These are phyloP conservation scores for Laterallus jamaicensis DNA, from an alignment of 2,113 vertebrate genomes.

Conservation along the genomic window DNA sequence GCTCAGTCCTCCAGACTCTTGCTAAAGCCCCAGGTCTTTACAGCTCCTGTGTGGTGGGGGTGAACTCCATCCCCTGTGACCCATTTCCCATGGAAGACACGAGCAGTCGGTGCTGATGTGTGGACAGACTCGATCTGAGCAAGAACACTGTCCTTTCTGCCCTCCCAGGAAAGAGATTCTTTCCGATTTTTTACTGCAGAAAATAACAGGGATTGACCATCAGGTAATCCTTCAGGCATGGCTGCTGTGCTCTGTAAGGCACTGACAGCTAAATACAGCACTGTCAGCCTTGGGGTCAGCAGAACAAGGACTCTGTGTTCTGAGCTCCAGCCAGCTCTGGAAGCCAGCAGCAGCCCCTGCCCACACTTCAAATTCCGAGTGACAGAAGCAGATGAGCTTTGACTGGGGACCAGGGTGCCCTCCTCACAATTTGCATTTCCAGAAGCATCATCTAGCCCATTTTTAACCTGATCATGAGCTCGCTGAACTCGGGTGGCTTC, in stretches of 20 bases:
- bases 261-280: background rate
- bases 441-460: background rate
- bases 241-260: background rate
- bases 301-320: background rate
- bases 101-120: too few relatives aligned
- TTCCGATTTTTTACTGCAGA: background rate
- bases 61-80: background rate
- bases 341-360: background rate
- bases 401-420: background rate
- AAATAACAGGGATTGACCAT: background rate
- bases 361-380: background rate
- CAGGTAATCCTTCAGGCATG: background rate
- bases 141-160: background rate
- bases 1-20: background rate
- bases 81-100: background rate
- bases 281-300: background rate
- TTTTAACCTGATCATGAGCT: background rate
- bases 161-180: background rate
- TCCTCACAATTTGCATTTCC: background rate
- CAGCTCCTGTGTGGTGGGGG: background rate
- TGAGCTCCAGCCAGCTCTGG: background rate
- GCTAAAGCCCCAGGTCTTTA: background rate
- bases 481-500: background rate
- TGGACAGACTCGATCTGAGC: background rate
- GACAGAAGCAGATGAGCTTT: background rate